Conservation (phyloP, 2,113 vertebrate species). For the Porphyrio hochstetteri region DNA sequence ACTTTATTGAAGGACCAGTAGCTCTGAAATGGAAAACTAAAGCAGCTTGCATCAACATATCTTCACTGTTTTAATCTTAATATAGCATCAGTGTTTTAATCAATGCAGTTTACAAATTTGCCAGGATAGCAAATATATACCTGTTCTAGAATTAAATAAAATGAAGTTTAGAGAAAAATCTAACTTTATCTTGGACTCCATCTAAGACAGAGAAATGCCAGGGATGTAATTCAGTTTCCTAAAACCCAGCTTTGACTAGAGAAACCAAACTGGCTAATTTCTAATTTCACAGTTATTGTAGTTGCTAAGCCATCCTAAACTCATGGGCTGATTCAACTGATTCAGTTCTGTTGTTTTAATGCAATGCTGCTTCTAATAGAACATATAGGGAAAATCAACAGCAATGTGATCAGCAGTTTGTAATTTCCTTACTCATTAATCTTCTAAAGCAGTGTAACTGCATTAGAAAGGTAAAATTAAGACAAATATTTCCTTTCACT, state of each 20-base stretch:
- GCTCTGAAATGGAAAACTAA: neutral
- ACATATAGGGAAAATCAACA: neutral
- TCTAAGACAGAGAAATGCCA: neutral
- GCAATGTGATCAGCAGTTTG: neutral
- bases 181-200: neutral
- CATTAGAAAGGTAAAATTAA: conserved; percentile 33
- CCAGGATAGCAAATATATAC: neutral
- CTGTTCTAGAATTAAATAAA: neutral
- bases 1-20: neutral
- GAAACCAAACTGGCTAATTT: neutral
- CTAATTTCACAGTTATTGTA: neutral
- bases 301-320: neutral
- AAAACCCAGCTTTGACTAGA: neutral
- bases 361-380: neutral
- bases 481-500: neutral
- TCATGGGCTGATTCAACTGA: neutral
- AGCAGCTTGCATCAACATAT: neutral
- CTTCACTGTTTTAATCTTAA: neutral
- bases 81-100: neutral
- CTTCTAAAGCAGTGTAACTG: neutral
- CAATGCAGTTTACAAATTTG: neutral
- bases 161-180: neutral
- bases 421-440: neutral
- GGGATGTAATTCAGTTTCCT: neutral
- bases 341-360: neutral